Conservation (phyloP, 2,888 invertebrate species). For the Dryadula phaetusa region DNA sequence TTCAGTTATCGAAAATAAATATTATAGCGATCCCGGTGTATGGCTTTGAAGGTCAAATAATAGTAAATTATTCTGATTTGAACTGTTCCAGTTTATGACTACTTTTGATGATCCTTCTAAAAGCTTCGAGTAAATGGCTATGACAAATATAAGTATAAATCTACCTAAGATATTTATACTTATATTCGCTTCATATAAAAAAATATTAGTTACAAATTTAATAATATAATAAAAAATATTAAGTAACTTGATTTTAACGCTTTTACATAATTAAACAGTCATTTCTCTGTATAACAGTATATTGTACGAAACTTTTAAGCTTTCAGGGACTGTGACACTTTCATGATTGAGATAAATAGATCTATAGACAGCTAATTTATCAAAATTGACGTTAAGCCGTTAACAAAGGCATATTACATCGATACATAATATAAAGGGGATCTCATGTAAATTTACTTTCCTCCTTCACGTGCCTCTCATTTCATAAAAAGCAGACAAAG, state of each 20-base stretch:
- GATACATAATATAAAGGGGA: slow-evolving; percentile 4
- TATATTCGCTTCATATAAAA: too few species aligned
- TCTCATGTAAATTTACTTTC: not conserved
- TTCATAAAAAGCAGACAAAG: not conserved
- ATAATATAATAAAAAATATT: not conserved
- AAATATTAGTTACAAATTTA: not conserved
- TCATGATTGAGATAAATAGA: slow-evolving; percentile 40
- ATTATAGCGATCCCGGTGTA: slow-evolving; percentile 43
- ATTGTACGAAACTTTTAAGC: slow-evolving; percentile 27
- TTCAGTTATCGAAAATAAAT: slow-evolving; percentile 46
- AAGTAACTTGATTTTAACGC: not conserved
- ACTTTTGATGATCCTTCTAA: not conserved
- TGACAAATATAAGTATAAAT: too few species aligned
- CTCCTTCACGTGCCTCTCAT: not conserved
- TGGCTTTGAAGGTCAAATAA: slow-evolving; percentile 9
- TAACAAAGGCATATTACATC: slow-evolving; percentile 32
- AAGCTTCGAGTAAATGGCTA: not conserved
- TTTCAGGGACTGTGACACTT: slow-evolving; percentile 28
- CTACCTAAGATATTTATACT: too few species aligned
- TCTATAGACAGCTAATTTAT: slow-evolving; percentile 40
- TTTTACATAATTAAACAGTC: too few species aligned
- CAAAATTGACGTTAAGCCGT: slow-evolving; percentile 37
- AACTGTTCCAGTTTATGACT: not conserved
- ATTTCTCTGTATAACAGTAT: slow-evolving; percentile 10
- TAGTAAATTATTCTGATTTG: slow-evolving; percentile 17